Conservation (phyloP, 1,140 invertebrate species). For the Drosophila bifasciata region DNA sequence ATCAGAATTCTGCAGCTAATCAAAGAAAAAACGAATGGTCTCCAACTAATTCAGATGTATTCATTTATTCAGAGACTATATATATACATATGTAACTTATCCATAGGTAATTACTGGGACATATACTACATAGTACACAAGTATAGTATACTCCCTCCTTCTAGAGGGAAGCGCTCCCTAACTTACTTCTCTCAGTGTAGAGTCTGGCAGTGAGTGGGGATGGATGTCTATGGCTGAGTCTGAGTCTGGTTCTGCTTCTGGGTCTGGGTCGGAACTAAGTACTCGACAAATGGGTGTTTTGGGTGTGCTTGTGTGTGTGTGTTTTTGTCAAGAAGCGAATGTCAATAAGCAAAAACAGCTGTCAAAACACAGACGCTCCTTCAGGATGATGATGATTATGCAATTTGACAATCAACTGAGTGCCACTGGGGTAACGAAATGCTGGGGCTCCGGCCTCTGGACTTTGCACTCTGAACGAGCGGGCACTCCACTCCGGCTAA, state of each 20-base stretch:
- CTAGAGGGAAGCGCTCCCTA: too few relatives aligned
- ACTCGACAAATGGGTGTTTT: slow-evolving; percentile 1
- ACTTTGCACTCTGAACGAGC: slow-evolving; percentile 1
- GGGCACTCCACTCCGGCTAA: slow-evolving; percentile 14
- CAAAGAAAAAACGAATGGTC: too few relatives aligned
- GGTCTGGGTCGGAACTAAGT: too few relatives aligned
- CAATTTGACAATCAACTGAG: slow-evolving; percentile 78
- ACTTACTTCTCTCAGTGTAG: too few relatives aligned
- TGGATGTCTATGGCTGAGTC: not conserved
- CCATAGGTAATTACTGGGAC: too few relatives aligned
- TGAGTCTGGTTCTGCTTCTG: not conserved
- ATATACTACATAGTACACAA: too few relatives aligned
- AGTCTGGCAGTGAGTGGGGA: not conserved
- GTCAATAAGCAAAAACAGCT: slow-evolving; percentile 78
- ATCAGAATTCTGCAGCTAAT: too few relatives aligned
- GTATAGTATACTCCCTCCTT: too few relatives aligned
- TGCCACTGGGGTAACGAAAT: slow-evolving; percentile 37
- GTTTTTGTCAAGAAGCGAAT: slow-evolving; percentile 62
- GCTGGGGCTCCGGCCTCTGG: not conserved
- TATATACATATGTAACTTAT: too few relatives aligned
- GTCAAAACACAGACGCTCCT: slow-evolving; percentile 71
- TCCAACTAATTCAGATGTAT: too few relatives aligned
- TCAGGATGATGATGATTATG: slow-evolving; percentile 72
- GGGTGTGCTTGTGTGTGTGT: slow-evolving; percentile 21
- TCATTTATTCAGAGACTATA: too few relatives aligned